Conservation (phyloP, 2,797 vertebrate genomes). For the Arrhamphus sclerolepis region DNA sequence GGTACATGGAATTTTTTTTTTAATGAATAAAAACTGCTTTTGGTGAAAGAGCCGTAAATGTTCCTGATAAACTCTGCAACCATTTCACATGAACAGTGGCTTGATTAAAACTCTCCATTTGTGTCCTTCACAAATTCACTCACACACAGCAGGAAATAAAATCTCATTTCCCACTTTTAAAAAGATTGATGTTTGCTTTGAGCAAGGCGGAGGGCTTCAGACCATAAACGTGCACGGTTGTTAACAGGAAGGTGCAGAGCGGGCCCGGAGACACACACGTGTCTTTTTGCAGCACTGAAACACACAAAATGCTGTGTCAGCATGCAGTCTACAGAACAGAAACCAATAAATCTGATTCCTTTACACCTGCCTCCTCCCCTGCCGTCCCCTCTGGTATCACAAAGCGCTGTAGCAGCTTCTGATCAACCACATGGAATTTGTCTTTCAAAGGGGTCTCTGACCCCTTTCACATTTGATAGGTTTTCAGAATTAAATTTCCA, state of each 20-base stretch:
- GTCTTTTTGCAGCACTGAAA: constrained; percentile 11
- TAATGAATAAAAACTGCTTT: neutral
- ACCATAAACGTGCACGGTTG: neutral
- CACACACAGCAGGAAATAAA: constrained; percentile 12
- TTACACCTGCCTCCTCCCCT: too few relatives aligned
- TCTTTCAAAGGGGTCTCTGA: neutral
- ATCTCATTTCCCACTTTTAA: constrained; percentile 7
- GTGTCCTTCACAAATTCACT: constrained; percentile 16
- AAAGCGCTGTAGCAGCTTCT: neutral
- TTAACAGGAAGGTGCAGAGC: constrained; percentile 7
- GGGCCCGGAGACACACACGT: neutral
- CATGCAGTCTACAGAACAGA: constrained; percentile 62
- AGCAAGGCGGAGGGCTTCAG: neutral
- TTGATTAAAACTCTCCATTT: constrained; percentile 10
- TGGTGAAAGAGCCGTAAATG: constrained; percentile 2
- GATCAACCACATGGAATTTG: neutral
- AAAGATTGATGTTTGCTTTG: neutral
- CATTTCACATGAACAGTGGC: constrained; percentile 8
- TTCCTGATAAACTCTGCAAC: neutral
- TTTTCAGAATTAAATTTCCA: neutral
- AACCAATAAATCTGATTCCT: constrained; percentile 35
- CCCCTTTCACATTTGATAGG: neutral
- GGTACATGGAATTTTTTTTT: neutral
- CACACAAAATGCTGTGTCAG: constrained; percentile 53
- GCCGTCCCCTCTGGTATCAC: constrained; percentile 6